Conservation (phyloP, 2,888 invertebrate genomes). For the Chrysolina haemoptera region DNA sequence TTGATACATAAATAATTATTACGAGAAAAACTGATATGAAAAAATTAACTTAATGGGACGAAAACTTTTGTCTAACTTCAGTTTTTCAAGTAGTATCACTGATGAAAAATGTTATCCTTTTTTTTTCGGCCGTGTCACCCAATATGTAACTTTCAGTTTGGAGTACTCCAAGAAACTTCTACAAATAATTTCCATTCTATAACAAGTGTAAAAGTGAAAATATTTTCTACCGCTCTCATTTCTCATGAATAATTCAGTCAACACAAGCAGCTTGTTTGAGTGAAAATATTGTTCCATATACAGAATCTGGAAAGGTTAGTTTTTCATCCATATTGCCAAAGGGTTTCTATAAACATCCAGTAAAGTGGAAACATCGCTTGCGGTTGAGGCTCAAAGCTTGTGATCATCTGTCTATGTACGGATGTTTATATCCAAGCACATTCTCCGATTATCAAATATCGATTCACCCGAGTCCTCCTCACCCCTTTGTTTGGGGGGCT, state of each 20-base stretch:
- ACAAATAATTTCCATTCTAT: not conserved
- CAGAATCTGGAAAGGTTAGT: conserved; percentile 52
- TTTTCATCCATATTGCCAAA: conserved; percentile 50
- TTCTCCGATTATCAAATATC: conserved; percentile 51
- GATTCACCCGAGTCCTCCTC: conserved; percentile 41
- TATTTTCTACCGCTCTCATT: not conserved
- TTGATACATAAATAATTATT: no score
- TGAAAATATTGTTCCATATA: conserved; percentile 37
- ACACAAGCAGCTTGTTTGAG: conserved; percentile 5
- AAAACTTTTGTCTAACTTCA: no score
- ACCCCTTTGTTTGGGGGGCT: conserved; percentile 30
- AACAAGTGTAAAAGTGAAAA: not conserved
- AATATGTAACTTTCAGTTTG: no score
- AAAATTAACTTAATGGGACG: no score
- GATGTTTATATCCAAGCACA: conserved; percentile 56
- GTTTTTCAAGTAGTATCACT: no score
- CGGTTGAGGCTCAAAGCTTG: conserved; percentile 54
- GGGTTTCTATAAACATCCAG: conserved; percentile 51
- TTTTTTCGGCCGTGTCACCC: no score
- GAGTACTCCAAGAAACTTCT: not conserved
- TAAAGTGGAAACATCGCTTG: conserved; percentile 58
- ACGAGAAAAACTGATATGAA: no score
- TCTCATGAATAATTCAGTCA: conserved; percentile 13
- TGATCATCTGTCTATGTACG: conserved; percentile 56
- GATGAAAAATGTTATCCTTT: no score